Evolutionary conservation across 2,888 invertebrate genomes (phyloP).

Genomic region (Rambutsinella grinnellia): DNA sequence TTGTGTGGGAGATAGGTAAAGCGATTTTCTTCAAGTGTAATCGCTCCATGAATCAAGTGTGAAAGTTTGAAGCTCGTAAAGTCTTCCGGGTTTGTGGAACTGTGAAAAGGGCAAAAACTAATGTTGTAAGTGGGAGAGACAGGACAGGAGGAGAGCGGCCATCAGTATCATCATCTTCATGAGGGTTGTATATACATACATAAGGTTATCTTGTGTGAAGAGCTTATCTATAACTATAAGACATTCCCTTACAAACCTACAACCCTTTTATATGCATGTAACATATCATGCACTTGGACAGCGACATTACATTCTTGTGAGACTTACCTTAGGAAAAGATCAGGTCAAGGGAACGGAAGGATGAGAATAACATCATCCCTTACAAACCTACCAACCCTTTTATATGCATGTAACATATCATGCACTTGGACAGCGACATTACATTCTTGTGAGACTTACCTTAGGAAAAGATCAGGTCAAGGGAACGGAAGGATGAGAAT

Average conservation of each 20-base stretch:
- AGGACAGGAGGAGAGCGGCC: background rate
- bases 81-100: constrained; percentile 48
- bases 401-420: background rate
- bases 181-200: no score
- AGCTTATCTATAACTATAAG: background rate
- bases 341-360: constrained; percentile 52
- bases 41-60: constrained; percentile 56
- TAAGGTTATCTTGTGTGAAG: no score
- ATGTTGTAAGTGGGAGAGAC: background rate
- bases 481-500: constrained; percentile 50
- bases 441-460: background rate
- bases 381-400: no score
- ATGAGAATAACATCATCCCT: constrained; percentile 48
- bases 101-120: constrained; percentile 36
- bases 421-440: background rate
- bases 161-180: background rate
- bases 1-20: constrained; percentile 32
- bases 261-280: background rate
- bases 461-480: constrained; percentile 49
- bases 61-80: constrained; percentile 53
- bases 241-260: no score
- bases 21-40: constrained; percentile 53
- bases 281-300: background rate
- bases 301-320: background rate
- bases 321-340: constrained; percentile 19